These are phyloP conservation scores for Steinernema khuongi DNA, from an alignment of 1,140 invertebrate genomes.

Conservation along the genomic window DNA sequence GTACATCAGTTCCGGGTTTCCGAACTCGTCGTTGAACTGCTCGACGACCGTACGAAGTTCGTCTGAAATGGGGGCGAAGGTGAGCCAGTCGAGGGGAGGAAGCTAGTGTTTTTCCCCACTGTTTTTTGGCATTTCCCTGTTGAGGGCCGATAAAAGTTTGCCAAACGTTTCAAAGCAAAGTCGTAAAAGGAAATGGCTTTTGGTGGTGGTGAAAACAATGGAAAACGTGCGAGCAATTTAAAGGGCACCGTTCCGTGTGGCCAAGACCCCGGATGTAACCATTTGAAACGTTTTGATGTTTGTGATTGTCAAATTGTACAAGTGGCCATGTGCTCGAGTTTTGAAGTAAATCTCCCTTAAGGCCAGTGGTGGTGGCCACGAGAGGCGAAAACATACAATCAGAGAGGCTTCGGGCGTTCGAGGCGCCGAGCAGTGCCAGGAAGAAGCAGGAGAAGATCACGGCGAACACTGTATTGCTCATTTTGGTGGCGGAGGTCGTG, in stretches of 20 bases:
- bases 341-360: no score
- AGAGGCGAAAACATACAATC: neutral
- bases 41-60: neutral
- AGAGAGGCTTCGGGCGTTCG: neutral
- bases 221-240: neutral
- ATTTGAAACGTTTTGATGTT: no score
- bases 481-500: neutral
- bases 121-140: neutral
- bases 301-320: no score
- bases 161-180: neutral
- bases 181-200: neutral
- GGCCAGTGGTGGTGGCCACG: neutral
- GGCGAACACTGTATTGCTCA: conserved; percentile 1
- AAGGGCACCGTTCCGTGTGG: neutral
- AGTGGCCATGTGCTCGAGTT: no score
- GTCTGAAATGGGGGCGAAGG: neutral
- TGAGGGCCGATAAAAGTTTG: neutral
- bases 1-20: neutral
- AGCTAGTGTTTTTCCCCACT: neutral
- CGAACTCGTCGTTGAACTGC: conserved; percentile 6
- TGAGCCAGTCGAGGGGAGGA: neutral
- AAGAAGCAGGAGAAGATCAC: neutral
- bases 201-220: neutral
- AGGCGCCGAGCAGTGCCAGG: neutral
- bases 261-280: no score